Conservation (phyloP, 2,113 vertebrate genomes). For the Pachycephala philippinensis region DNA sequence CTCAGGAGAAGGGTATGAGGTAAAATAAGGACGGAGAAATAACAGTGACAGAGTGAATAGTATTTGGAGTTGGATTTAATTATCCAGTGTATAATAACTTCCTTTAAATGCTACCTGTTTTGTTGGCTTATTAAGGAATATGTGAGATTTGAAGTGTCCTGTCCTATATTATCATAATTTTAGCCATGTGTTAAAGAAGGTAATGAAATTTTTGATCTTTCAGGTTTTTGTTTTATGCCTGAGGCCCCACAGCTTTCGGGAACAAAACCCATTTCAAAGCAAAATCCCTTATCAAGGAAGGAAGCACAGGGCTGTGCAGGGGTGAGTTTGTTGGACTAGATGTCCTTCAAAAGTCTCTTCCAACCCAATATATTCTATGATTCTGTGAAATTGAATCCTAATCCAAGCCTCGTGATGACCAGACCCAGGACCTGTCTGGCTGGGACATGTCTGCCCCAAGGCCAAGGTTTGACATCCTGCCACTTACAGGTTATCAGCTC, state of each 20-base stretch:
- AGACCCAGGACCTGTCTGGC: not conserved
- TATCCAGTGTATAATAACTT: not conserved
- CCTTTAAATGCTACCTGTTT: not conserved
- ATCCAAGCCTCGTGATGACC: not conserved
- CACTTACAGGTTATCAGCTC: not conserved
- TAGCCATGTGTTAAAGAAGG: not conserved
- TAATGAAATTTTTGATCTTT: not conserved
- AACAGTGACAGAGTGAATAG: not conserved
- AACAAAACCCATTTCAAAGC: not conserved
- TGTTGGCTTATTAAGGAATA: not conserved
- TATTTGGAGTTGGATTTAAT: not conserved
- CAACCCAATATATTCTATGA: not conserved
- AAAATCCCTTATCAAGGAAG: not conserved
- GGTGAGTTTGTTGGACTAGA: not conserved
- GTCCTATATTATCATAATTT: not conserved
- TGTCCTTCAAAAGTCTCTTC: not conserved
- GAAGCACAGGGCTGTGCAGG: accelerated
- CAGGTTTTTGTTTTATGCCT: not conserved
- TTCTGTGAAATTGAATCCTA: not conserved
- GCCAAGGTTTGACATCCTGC: not conserved
- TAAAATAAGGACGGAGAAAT: not conserved
- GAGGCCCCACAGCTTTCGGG: not conserved
- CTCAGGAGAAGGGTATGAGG: not conserved
- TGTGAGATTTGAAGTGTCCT: not conserved
- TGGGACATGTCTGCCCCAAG: not conserved